Percentiles rank a stretch among this genome's conserved stretches.
phyloP scores from a whole-genome alignment of 2,113 vertebrate species.

The Lepisosteus osseus region DNA sequence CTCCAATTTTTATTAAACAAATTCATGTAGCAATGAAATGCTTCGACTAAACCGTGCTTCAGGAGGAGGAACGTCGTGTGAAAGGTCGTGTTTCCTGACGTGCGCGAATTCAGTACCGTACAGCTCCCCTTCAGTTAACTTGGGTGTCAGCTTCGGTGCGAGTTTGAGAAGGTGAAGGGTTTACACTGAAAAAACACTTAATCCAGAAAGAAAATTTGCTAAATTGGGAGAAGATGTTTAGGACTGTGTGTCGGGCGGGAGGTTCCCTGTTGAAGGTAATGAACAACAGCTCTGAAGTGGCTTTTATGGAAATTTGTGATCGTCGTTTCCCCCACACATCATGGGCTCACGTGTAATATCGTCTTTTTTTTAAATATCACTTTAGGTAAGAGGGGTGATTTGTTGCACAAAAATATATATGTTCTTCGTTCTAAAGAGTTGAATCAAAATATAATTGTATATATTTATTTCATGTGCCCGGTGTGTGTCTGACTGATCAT shows the following conservation, averaged over 20 bases:
- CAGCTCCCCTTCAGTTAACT: conserved; percentile 46
- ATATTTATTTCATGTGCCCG: too few species aligned
- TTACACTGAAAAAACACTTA: too few species aligned
- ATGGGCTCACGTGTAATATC: too few species aligned
- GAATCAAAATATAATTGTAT: neutral
- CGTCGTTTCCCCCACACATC: neutral
- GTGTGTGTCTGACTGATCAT: too few species aligned
- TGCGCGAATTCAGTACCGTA: conserved; percentile 20
- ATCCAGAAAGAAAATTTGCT: neutral
- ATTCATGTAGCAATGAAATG: too few species aligned
- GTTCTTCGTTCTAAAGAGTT: neutral
- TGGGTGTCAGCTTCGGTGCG: conserved; percentile 40
- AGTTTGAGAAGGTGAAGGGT: conserved; percentile 23
- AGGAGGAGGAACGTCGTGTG: neutral
- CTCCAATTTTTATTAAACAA: too few species aligned
- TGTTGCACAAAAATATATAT: too few species aligned
- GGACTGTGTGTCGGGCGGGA: conserved; percentile 53
- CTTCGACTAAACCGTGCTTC: too few species aligned
- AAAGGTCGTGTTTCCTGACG: conserved; percentile 1
- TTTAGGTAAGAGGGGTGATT: too few species aligned
- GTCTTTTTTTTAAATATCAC: neutral
- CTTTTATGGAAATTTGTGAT: neutral
- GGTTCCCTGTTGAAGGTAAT: conserved; percentile 58
- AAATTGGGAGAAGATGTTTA: conserved; percentile 44
- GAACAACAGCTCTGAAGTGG: neutral